Conservation (phyloP, 2,888 invertebrate species). For the Cordilura impudica region DNA sequence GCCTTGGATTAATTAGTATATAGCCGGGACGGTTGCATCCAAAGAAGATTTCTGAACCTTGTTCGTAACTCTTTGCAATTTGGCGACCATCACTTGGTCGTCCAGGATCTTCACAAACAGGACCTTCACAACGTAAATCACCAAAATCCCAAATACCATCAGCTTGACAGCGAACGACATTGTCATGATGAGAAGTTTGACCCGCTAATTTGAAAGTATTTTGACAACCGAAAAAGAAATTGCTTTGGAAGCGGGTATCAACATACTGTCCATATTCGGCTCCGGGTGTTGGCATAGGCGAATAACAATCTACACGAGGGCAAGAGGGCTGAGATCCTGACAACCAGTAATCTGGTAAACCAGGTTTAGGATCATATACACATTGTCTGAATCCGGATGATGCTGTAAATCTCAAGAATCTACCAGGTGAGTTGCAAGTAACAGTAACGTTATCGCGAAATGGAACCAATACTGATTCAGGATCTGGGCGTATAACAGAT, state of each 20-base stretch:
- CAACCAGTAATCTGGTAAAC: conserved; percentile 93
- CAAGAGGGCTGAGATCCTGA: conserved; percentile 92
- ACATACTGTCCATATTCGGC: conserved; percentile 93
- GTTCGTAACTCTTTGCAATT: conserved; percentile 89
- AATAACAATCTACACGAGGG: conserved; percentile 93
- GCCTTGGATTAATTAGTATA: conserved; percentile 92
- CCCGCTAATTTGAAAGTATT: conserved; percentile 96
- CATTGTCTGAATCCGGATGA: conserved; percentile 94
- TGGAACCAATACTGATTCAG: conserved; percentile 90
- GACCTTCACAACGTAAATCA: conserved; percentile 94
- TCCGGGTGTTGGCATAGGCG: conserved; percentile 93
- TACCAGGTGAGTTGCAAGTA: conserved; percentile 87
- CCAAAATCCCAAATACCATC: conserved; percentile 99
- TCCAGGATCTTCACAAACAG: conserved; percentile 97
- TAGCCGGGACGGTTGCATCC: conserved; percentile 94
- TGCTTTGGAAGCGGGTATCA: conserved; percentile 94
- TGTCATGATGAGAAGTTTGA: conserved; percentile 93
- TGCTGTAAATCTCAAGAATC: conserved; percentile 87
- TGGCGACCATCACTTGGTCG: conserved; percentile 95
- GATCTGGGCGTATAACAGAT: conserved; percentile 86
- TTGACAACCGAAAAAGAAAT: conserved; percentile 97
- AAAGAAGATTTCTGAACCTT: conserved; percentile 93
- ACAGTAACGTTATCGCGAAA: conserved; percentile 94
- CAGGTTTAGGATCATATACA: conserved; percentile 95
- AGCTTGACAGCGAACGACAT: conserved; percentile 93